Evolutionary conservation across 1,140 invertebrate genomes (phyloP).

Genomic region (Drosophila teissieri): DNA sequence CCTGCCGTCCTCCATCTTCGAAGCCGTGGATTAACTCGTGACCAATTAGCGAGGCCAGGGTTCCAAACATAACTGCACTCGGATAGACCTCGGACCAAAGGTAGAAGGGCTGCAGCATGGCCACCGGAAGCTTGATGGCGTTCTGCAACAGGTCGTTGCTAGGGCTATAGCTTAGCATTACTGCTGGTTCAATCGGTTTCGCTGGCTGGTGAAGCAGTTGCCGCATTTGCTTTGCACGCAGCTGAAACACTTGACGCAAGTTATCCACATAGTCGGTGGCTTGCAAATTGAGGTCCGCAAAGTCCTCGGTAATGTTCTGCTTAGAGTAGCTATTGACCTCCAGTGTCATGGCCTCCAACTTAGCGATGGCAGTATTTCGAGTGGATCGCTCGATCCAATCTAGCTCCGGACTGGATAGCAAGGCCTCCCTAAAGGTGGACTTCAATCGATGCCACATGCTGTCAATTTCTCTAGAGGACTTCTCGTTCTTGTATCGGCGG

Average conservation of each 20-base stretch:
- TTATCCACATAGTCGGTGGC: constrained; percentile 46
- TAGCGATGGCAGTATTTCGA: constrained; percentile 54
- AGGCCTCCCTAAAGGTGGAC: constrained; percentile 44
- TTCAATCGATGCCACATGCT: constrained; percentile 65
- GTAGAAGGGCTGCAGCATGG: constrained; percentile 68
- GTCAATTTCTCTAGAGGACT: constrained; percentile 55
- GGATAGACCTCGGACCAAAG: constrained; percentile 70
- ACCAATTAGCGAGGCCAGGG: constrained; percentile 88
- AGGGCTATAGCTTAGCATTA: no score
- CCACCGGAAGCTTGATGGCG: constrained; percentile 64
- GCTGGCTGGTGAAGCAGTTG: constrained; percentile 41
- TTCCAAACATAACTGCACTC: constrained; percentile 86
- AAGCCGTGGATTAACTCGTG: constrained; percentile 90
- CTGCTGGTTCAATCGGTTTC: constrained; percentile 44
- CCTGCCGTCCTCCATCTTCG: constrained; percentile 90
- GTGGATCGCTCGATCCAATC: constrained; percentile 52
- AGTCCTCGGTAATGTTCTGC: constrained; percentile 58
- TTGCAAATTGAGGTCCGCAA: constrained; percentile 41
- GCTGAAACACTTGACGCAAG: background rate
- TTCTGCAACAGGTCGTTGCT: constrained; percentile 55
- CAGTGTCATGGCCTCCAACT: constrained; percentile 63
- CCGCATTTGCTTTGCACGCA: background rate
- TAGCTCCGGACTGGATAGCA: constrained; percentile 34
- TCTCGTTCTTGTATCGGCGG: constrained; percentile 46
- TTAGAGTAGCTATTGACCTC: constrained; percentile 61